Base-by-base conservation (phyloP, 1,140 invertebrate species). In the Cotesia typhae region DNA sequence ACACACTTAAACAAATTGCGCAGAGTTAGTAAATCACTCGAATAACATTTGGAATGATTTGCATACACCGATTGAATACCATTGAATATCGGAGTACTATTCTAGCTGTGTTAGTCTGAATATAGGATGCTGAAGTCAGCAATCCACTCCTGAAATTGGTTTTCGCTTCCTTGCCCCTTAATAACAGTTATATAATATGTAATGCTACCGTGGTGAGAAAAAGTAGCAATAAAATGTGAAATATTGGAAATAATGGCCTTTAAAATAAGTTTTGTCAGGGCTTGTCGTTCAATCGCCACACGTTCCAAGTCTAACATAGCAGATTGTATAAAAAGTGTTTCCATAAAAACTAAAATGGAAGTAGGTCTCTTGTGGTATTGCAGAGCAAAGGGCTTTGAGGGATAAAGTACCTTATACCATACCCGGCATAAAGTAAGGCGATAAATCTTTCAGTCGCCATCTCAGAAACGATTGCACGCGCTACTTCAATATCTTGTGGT, bases 1-100 rank as follows among this genome's bases (percentile, higher is more conserved):
- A 81, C 85, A 87, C 85, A 86, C 86, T 87, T 85, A 87, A 87
- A 84, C 83, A 82, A 84, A 87, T 87, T 87, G 84, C 82, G 76
- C 79, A 53, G 63, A 70, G 64, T 51, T 77, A 70, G 83, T 86
- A 84, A 87, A 87, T 87, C 85, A 85, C 82, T 83, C 28, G 28
- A 59, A 70, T 28, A 37, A 36, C 37, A 28, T 70, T 60, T 71
- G 47, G 60, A 84, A 85, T 86, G 84, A 87, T 87, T 86, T 87
- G 84, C 84, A 87, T 87, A 77, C 67, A 61, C 72, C 72, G 72
- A 70, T 73, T 70, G 67, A 60, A 67, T 36, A 64, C 64, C 70
- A 76, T 75, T 10, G 41, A 10, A 47, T 75, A 69, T 36, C 61
- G 66, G 17, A 35, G 57, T 37, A 61, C 59, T 47, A 10, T 7